Base-by-base conservation (phyloP, 2,888 invertebrate species). In the Nomada fucata region DNA sequence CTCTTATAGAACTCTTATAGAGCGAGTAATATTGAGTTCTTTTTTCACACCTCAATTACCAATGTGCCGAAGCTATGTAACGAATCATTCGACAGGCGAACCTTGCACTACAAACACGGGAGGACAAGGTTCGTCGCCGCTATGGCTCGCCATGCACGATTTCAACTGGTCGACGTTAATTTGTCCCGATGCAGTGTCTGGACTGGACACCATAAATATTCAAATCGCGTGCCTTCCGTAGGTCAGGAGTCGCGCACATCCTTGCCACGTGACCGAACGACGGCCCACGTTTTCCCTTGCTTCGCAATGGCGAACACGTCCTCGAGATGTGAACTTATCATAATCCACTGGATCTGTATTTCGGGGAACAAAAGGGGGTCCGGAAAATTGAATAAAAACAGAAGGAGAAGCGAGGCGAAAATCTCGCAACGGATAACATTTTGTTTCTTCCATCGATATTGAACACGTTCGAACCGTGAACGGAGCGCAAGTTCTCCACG, bases 131-230 rank as follows among this genome's bases (percentile, higher is more conserved):
- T 83, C 71, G 61, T 65, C 29, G 55, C 23, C 18, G 47, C 2
- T 23, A 23, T 42, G 47, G 57, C 29, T n/a, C 42, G 36, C 74
- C 75, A 71, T 63, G 72, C 61, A 79, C 76, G 75, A 74, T 59
- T 70, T 47, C 47, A 60, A n/a, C 42, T 61, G 73, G 72, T 60
- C 53, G 71, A 76, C 74, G 78, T 83, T 88, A 89, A 89, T 88
- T 87, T 79, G 89, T 87, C 83, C 63, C 75, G 64, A 69, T 77
- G 52, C 78, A 44, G 52, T 55, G 72, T 26, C 71, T 26, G 61
- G 44, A 63, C 55, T 60, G 23, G 47, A 67, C 23, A 7, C 70
- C 75, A 86, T 87, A 87, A 87, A 88, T 87, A 87, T 87, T 87
- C 87, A 88, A 82, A 68, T 72, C 79, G 50, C 76, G 77, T 79